These are phyloP conservation scores for Dreissena rostriformis DNA, from an alignment of 1,140 invertebrate genomes.

Conservation along the genomic window DNA sequence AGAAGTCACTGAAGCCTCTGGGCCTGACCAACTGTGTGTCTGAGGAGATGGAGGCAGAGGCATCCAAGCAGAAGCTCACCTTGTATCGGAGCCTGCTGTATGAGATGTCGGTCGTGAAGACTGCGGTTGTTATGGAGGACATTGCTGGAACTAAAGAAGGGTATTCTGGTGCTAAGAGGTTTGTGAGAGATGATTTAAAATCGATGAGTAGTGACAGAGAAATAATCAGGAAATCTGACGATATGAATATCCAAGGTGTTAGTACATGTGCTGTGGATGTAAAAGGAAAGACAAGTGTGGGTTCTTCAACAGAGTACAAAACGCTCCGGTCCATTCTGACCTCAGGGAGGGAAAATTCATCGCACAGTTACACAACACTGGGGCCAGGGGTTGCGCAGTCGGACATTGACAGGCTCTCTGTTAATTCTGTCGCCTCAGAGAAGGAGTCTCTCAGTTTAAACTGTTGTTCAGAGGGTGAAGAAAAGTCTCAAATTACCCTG, in stretches of 20 bases:
- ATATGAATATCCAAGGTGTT: too few relatives aligned
- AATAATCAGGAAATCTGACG: background rate
- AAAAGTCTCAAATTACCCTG: constrained; percentile 35
- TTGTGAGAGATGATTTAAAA: background rate
- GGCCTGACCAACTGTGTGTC: constrained; percentile 67
- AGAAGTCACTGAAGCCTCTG: constrained; percentile 21
- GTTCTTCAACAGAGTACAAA: background rate
- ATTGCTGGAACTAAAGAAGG: constrained; percentile 6
- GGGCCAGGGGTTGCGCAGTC: constrained; percentile 20
- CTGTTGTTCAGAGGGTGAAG: constrained; percentile 59
- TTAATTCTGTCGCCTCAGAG: constrained; percentile 66
- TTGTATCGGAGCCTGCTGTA: constrained; percentile 69
- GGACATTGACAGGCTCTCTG: constrained; percentile 54
- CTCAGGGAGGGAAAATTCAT: background rate
- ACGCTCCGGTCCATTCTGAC: background rate
- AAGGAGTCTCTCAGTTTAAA: constrained; percentile 61
- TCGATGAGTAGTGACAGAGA: background rate
- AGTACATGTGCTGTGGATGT: background rate
- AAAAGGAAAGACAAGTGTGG: constrained; percentile 1
- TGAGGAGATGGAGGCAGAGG: constrained; percentile 69
- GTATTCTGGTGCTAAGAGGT: background rate
- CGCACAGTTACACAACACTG: background rate
- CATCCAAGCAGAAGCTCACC: constrained; percentile 68
- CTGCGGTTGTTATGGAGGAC: constrained; percentile 47
- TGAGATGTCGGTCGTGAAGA: constrained; percentile 57